Evolutionary conservation across 2,797 vertebrate genomes (phyloP).

Genomic region (Syngnathus acus): DNA sequence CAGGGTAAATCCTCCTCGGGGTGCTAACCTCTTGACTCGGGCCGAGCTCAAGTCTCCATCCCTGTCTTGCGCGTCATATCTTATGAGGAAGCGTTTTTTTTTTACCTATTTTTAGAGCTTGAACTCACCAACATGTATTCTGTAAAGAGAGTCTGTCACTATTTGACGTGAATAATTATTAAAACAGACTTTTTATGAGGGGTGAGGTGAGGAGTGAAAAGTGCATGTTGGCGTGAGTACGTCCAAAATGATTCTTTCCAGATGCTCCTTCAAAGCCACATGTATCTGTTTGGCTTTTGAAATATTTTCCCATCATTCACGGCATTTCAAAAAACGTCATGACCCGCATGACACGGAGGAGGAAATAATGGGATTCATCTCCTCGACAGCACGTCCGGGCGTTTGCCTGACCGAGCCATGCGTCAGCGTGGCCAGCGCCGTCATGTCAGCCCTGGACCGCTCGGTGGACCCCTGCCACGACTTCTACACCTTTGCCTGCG

Average conservation of each 20-base stretch:
- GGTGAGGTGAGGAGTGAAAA: constrained; percentile 16
- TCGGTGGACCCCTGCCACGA: constrained; percentile 87
- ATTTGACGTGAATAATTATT: background rate
- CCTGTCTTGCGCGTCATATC: constrained; percentile 32
- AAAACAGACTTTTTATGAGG: constrained; percentile 12
- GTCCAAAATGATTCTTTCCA: constrained; percentile 40
- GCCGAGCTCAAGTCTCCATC: constrained; percentile 13
- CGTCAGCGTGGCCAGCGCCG: constrained; percentile 78
- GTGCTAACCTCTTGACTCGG: constrained; percentile 30
- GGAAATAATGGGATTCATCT: background rate
- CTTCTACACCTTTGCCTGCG: constrained; percentile 90
- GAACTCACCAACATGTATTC: too few relatives aligned
- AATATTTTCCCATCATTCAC: constrained; percentile 21
- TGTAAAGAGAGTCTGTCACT: background rate
- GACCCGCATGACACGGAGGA: background rate
- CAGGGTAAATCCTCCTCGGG: constrained; percentile 39
- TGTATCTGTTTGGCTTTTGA: constrained; percentile 17
- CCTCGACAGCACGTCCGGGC: constrained; percentile 63
- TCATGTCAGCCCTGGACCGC: constrained; percentile 81
- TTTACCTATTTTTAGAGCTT: too few relatives aligned
- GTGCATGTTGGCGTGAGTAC: constrained; percentile 24
- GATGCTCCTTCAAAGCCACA: constrained; percentile 28
- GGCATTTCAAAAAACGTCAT: constrained; percentile 4
- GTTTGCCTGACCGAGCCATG: constrained; percentile 85
- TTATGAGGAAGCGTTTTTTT: background rate